Evolutionary conservation across 2,797 vertebrate genomes (phyloP).

Genomic region (Argyrosomus regius): DNA sequence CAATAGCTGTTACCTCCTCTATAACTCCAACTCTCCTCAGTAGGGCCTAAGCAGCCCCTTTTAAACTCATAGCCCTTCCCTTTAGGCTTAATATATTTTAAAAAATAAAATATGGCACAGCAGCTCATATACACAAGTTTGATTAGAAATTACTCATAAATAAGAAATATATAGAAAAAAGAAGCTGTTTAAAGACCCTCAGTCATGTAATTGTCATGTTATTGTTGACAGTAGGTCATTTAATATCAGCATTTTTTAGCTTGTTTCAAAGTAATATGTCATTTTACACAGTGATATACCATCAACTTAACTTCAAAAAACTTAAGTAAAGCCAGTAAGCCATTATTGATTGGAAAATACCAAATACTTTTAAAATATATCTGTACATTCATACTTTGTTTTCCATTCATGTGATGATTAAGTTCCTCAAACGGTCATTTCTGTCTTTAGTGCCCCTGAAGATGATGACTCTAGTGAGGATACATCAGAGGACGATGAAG

Average conservation of each 20-base stretch:
- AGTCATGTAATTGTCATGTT: neutral
- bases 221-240: neutral
- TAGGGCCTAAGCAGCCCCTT: too few relatives aligned
- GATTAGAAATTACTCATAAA: neutral
- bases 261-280: neutral
- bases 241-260: neutral
- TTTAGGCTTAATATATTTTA: too few relatives aligned
- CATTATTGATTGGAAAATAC: neutral
- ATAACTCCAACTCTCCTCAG: too few relatives aligned
- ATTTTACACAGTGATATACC: neutral
- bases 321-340: neutral
- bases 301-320: neutral
- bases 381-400: neutral
- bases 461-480: slow-evolving; percentile 75
- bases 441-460: slow-evolving; percentile 58
- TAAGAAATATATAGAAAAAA: neutral
- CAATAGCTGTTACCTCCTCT: too few relatives aligned
- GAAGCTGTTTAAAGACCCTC: too few relatives aligned
- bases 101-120: too few relatives aligned
- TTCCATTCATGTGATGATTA: neutral
- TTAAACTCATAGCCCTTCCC: too few relatives aligned
- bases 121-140: too few relatives aligned
- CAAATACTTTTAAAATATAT: neutral
- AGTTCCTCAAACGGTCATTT: slow-evolving; percentile 3
- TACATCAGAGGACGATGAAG: slow-evolving; percentile 66